Conservation (phyloP, 1,140 invertebrate genomes). For the Formica exsecta region DNA sequence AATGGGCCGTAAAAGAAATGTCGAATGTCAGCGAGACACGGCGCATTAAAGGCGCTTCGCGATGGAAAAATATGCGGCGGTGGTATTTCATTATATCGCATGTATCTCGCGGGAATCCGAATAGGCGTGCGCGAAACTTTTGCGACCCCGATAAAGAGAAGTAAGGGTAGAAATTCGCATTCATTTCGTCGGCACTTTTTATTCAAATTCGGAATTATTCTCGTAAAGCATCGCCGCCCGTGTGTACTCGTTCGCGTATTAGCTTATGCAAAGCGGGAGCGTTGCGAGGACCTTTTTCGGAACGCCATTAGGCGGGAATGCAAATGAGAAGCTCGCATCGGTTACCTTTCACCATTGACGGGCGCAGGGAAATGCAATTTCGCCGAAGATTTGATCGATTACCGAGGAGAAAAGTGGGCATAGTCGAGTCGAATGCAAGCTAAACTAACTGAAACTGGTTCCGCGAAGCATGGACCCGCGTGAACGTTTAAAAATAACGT, state of each 20-base stretch:
- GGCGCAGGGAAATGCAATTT: conserved; percentile 49
- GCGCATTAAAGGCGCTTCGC: neutral
- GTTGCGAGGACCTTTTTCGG: conserved; percentile 43
- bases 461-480: conserved; percentile 22
- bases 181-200: conserved; percentile 43
- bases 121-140: conserved; percentile 21
- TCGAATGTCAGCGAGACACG: conserved; percentile 25
- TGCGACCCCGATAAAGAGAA: conserved; percentile 32
- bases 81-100: conserved; percentile 3
- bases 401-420: conserved; percentile 44
- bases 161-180: conserved; percentile 27
- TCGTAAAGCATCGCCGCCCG: conserved; percentile 45
- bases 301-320: conserved; percentile 57
- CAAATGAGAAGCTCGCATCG: conserved; percentile 51
- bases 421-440: conserved; percentile 6
- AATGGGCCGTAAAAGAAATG: conserved; percentile 43
- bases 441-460: conserved; percentile 42
- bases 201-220: conserved; percentile 60
- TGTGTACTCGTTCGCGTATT: conserved; percentile 58
- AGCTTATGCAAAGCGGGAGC: conserved; percentile 56
- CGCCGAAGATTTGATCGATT: conserved; percentile 61
- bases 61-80: neutral
- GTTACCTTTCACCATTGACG: conserved; percentile 52
- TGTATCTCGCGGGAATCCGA: neutral
- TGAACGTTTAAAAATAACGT: conserved; percentile 29